Base-by-base conservation (phyloP, 92 coral and sea anemone genomes). In the Pocillopora grandis region DNA sequence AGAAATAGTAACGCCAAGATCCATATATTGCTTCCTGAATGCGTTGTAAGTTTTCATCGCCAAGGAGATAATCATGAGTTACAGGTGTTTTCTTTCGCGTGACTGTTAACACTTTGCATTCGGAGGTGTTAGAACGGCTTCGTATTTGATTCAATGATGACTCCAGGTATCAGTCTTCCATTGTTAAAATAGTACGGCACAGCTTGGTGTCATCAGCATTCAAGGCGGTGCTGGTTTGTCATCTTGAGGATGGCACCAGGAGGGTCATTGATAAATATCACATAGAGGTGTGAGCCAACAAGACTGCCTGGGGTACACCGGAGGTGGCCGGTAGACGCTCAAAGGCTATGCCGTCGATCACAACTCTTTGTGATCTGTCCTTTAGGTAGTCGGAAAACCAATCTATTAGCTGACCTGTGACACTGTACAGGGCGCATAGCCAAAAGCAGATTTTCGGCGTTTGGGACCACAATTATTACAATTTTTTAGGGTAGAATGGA, bases 301-400 rank as follows among this genome's bases (percentile, higher is more conserved):
- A 76, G 66, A 61, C 80, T 76, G 37, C 80, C 80, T 87, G 90
- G 75, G 84, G 86, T 61, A 87, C 83, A 14, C 88, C 88, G 49
- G 83, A 68, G 52, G 88, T 68, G 58, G 81, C 86, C 62, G 86
- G 82, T 72, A 79, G 76, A 76, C 90, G 80, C 62, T 76, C 80
- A 67, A 84, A 87, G 71, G 80, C 49, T 49, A 61, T 62, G 66
- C 88, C 85, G 71, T 78, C 72, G 62, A 84, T 56, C 77, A 84
- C 77, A 60, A 84, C 86, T 33, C 86, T 62, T 62, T 88, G 88
- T 35, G 79, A 59, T 63, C 84, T 76, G 71, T 80, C 79, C 74
- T 63, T 88, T 77, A 77, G 84, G 83, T 82, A 71, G 69, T 81
- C 87, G 55, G 71, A 48, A 58, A 82, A 82, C 79, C 87, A 83